Conservation (phyloP, 2,888 invertebrate species). For the Nephrotoma guestfalica region DNA sequence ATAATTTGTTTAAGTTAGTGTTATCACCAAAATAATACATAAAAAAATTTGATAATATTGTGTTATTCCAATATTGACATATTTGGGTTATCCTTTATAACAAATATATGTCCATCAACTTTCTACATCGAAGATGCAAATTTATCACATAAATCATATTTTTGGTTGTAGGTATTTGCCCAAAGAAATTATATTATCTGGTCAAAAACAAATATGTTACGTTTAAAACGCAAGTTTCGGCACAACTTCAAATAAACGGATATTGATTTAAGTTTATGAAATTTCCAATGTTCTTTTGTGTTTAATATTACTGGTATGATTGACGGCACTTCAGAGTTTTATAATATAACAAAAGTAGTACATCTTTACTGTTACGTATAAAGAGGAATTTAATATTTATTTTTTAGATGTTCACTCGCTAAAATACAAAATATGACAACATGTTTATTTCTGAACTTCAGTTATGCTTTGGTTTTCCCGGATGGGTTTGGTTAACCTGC, state of each 20-base stretch:
- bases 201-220: not conserved
- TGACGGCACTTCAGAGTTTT: not conserved
- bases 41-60: not conserved
- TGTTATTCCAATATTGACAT: not conserved
- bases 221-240: not conserved
- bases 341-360: not conserved
- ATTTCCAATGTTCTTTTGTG: not conserved
- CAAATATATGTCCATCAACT: not conserved
- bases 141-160: not conserved
- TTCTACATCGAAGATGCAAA: not conserved
- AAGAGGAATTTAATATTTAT: not conserved
- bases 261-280: not conserved
- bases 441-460: not conserved
- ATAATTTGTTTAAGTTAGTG: not conserved
- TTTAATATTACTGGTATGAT: not conserved
- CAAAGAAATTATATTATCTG: not conserved
- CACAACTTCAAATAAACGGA: not conserved
- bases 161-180: not conserved
- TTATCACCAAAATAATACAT: not conserved
- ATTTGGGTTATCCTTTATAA: not conserved
- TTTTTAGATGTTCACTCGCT: not conserved
- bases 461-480: not conserved
- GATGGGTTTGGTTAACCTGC: not conserved
- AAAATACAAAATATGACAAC: not conserved
- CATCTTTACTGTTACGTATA: not conserved